phyloP scores from a whole-genome alignment of 2,113 vertebrate species.

The Eudorcas thomsonii region DNA sequence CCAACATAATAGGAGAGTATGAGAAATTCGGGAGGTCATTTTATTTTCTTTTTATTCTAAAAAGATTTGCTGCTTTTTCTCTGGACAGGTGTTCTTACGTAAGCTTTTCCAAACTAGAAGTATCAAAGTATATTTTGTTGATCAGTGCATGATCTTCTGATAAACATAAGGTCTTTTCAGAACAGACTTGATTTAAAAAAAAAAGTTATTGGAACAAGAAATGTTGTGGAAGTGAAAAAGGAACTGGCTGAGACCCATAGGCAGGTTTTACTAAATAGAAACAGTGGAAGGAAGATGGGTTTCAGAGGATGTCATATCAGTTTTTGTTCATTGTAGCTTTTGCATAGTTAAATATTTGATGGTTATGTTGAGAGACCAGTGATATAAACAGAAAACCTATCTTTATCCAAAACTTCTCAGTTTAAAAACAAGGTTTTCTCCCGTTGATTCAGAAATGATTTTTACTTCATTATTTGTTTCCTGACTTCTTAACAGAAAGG shows the following conservation, averaged over 20 bases:
- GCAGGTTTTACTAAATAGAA: background rate
- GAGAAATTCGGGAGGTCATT: background rate
- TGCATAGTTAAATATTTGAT: background rate
- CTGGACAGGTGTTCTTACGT: background rate
- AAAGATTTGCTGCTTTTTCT: background rate
- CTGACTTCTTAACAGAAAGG: background rate
- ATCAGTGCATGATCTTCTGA: background rate
- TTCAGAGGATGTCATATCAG: background rate
- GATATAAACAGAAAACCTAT: background rate
- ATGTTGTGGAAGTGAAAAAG: background rate
- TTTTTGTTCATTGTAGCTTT: background rate
- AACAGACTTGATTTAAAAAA: background rate
- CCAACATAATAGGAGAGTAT: background rate
- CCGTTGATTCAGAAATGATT: background rate
- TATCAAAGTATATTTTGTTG: background rate
- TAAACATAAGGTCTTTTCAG: conserved; percentile 9
- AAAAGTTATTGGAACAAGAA: background rate
- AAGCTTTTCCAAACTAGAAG: background rate
- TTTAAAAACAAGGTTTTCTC: background rate
- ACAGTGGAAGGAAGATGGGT: background rate
- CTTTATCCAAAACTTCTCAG: background rate
- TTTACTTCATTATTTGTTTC: background rate
- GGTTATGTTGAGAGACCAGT: background rate
- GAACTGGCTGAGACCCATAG: background rate
- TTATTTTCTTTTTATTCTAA: background rate